phyloP scores from a whole-genome alignment of 2,113 vertebrate species.

The Melanotaenia duboulayi region DNA sequence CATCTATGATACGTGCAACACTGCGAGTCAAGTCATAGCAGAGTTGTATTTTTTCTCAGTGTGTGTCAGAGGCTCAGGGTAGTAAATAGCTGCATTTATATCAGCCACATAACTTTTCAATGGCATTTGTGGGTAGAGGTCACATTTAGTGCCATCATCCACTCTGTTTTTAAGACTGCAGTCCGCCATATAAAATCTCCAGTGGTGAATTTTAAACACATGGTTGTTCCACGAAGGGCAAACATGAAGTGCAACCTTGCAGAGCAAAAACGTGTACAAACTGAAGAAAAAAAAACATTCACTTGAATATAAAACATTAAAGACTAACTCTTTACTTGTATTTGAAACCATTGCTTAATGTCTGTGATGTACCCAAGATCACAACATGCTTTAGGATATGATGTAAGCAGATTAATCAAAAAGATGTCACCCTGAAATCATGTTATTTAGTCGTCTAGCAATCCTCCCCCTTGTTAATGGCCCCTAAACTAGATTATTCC shows the following conservation, averaged over 20 bases:
- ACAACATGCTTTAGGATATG: neutral
- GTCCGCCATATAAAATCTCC: constrained; percentile 10
- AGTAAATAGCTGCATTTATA: constrained; percentile 51
- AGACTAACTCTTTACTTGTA: neutral
- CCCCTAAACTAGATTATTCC: constrained; percentile 6
- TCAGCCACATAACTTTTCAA: constrained; percentile 49
- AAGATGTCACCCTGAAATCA: constrained; percentile 16
- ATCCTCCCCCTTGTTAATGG: neutral
- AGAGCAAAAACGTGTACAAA: neutral
- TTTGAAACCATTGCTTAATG: neutral
- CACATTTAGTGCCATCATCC: constrained; percentile 37
- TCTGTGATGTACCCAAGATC: neutral
- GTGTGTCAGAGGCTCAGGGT: constrained; percentile 2
- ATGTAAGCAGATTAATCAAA: constrained; percentile 15
- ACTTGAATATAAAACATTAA: neutral
- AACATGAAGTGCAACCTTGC: neutral
- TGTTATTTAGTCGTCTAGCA: constrained; percentile 2
- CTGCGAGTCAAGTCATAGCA: neutral
- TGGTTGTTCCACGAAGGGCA: constrained; percentile 40
- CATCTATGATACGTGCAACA: neutral
- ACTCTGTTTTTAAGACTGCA: constrained; percentile 11
- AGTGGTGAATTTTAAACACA: constrained; percentile 24
- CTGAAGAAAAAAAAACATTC: neutral
- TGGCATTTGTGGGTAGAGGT: constrained; percentile 39
- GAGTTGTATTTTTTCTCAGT: neutral